Base-by-base conservation (phyloP, 2,797 vertebrate genomes). In the Urocyon cinereoargenteus region DNA sequence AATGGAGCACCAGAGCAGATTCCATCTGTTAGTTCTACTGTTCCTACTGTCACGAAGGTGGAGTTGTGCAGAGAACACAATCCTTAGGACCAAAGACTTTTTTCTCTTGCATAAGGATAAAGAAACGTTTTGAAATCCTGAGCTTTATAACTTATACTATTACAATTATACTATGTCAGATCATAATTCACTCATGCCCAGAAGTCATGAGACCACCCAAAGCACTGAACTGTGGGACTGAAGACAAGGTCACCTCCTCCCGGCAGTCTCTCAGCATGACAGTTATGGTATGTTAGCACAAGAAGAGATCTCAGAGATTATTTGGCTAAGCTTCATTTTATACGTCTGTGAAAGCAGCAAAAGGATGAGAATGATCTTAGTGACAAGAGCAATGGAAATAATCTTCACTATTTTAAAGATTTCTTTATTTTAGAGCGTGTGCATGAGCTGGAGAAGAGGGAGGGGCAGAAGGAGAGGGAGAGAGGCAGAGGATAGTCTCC, bases 11-110 rank as follows among this genome's bases (percentile, higher is more conserved):
- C 66, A 6, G 34, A 83, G 96, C 62, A 90, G 84, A 92, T 83
- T 61, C 90, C 93, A 81, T 88, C 96, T 75, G 96, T 91, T 66
- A 86, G 87, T 36, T 61, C 86, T 93, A 83, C 81, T 49, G 90
- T 84, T 72, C 79, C 75, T 61, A 53, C 55, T 11, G 28, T 66
- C 57, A 66, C 0, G 31, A 85, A 90, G 45, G 62, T 8, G 40
- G 75, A 96, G 57, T 16, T 93, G 81, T 40, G 57, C 59, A 84
- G 90, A 51, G 59, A 64, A 34, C n/a, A 45, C 3, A 36, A 96
- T 83, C 34, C 26, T 89, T 1, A 28, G 61, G 59, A 82, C 64
- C 31, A n/a, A 57, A 96, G 64, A 81, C 51, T 49, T 45, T 85
- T n/a, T 78, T 40, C 73, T 92, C 53, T 61, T 86, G 68, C 6